These are phyloP conservation scores for Ganaspis sp. DNA, from an alignment of 1,140 invertebrate species.

Conservation along the genomic window DNA sequence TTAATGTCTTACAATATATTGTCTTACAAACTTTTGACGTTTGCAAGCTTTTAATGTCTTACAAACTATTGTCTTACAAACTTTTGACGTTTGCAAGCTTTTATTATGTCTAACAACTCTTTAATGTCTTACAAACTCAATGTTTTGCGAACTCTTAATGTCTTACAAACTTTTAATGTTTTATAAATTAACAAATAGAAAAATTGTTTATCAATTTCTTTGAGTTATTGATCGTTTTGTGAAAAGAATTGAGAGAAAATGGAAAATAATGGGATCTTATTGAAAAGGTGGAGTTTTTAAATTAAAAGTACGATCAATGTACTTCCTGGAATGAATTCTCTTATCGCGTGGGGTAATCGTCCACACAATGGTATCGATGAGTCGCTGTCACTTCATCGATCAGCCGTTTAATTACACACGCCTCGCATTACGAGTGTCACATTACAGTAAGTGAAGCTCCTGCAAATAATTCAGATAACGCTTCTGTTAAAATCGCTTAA, in stretches of 20 bases:
- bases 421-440: slow-evolving; percentile 16
- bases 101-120: too few species aligned
- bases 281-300: neutral
- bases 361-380: slow-evolving; percentile 17
- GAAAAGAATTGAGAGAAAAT: neutral
- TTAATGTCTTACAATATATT: too few species aligned
- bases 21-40: too few species aligned
- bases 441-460: slow-evolving; percentile 5
- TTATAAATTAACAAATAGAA: too few species aligned
- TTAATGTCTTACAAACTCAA: too few species aligned
- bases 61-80: too few species aligned
- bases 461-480: neutral
- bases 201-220: too few species aligned
- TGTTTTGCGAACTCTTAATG: too few species aligned
- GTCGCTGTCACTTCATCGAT: slow-evolving; percentile 18
- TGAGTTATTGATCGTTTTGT: too few species aligned
- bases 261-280: neutral
- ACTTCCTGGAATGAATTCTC: slow-evolving; percentile 8
- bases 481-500: neutral
- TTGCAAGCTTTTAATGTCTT: too few species aligned
- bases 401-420: slow-evolving; percentile 17
- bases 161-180: too few species aligned
- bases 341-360: slow-evolving; percentile 8
- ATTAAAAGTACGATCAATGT: neutral
- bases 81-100: too few species aligned